Conservation (phyloP, 1,140 invertebrate genomes). For the Cylas formicarius region DNA sequence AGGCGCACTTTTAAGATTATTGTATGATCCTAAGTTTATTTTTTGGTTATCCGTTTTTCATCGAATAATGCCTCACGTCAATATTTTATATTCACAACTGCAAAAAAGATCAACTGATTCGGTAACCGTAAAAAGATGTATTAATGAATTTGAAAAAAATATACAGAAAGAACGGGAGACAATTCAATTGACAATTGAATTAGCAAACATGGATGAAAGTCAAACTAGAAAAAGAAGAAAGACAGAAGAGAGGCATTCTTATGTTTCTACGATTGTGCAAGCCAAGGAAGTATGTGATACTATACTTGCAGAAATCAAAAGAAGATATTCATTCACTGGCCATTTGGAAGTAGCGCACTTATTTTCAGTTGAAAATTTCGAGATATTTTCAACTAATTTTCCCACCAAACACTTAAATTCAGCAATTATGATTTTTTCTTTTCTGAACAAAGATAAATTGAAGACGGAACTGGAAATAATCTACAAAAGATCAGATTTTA, state of each 20-base stretch:
- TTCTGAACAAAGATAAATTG: slow-evolving; percentile 13
- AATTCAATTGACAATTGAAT: slow-evolving; percentile 8
- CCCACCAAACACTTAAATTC: slow-evolving; percentile 10
- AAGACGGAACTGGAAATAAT: slow-evolving; percentile 18
- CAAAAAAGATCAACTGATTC: slow-evolving; percentile 17
- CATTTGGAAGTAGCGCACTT: slow-evolving; percentile 15
- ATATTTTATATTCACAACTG: slow-evolving; percentile 19
- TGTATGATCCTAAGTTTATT: slow-evolving; percentile 13
- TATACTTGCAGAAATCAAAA: slow-evolving; percentile 13
- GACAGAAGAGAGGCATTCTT: not conserved
- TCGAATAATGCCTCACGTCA: slow-evolving; percentile 16
- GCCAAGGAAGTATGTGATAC: slow-evolving; percentile 21
- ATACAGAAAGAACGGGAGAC: slow-evolving; percentile 13
- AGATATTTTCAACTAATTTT: slow-evolving; percentile 9
- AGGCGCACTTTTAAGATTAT: slow-evolving; percentile 11
- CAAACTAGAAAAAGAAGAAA: not conserved
- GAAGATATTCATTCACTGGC: slow-evolving; percentile 13
- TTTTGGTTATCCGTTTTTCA: slow-evolving; percentile 17
- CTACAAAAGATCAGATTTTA: slow-evolving; percentile 19
- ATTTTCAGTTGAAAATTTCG: slow-evolving; percentile 15
- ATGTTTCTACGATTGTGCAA: slow-evolving; percentile 8
- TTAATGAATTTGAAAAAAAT: slow-evolving; percentile 14
- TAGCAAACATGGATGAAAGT: not conserved
- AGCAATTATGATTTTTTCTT: slow-evolving; percentile 5
- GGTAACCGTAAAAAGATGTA: slow-evolving; percentile 6